A percentile compares a stretch with the other conserved stretches of the same genome.
phyloP scores from a whole-genome alignment of 2,797 vertebrate species.

The Ctenopoma kingsleyae region DNA sequence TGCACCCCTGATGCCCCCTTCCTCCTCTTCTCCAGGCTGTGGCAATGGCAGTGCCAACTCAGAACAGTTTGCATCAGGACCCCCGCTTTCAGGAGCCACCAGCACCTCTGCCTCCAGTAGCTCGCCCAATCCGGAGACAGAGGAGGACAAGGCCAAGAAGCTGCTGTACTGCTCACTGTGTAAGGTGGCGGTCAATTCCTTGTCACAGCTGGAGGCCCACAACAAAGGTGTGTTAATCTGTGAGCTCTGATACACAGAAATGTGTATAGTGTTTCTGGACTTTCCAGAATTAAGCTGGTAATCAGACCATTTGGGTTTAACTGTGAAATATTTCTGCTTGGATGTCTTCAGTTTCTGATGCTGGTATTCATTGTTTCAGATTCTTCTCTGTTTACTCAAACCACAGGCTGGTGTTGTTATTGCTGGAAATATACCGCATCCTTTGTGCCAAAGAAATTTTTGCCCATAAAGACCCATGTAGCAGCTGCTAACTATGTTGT shows the following conservation, averaged over 20 bases:
- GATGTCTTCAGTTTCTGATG: constrained; percentile 17
- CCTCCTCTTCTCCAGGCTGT: constrained; percentile 76
- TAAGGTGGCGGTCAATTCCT: constrained; percentile 95
- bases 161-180: constrained; percentile 93
- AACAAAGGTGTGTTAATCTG: constrained; percentile 89
- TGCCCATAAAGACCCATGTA: constrained; percentile 16
- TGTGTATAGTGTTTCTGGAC: background rate
- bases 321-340: background rate
- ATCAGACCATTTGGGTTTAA: constrained; percentile 1
- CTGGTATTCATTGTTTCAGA: constrained; percentile 9
- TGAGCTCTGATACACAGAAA: constrained; percentile 5
- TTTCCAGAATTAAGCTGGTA: background rate
- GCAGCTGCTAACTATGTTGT: constrained; percentile 9
- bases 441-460: constrained; percentile 18
- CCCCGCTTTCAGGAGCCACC: constrained; percentile 36
- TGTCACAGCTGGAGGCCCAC: constrained; percentile 94
- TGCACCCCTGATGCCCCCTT: constrained; percentile 61
- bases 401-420: constrained; percentile 28
- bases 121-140: constrained; percentile 83
- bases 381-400: constrained; percentile 32
- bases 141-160: constrained; percentile 93
- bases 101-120: constrained; percentile 54
- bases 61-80: constrained; percentile 69
- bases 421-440: constrained; percentile 24
- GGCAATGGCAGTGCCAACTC: constrained; percentile 57